Percentiles rank a stretch among this genome's conserved stretches.
phyloP scores from a whole-genome alignment of 2,113 vertebrate genomes.

The Ibidorhyncha struthersii region DNA sequence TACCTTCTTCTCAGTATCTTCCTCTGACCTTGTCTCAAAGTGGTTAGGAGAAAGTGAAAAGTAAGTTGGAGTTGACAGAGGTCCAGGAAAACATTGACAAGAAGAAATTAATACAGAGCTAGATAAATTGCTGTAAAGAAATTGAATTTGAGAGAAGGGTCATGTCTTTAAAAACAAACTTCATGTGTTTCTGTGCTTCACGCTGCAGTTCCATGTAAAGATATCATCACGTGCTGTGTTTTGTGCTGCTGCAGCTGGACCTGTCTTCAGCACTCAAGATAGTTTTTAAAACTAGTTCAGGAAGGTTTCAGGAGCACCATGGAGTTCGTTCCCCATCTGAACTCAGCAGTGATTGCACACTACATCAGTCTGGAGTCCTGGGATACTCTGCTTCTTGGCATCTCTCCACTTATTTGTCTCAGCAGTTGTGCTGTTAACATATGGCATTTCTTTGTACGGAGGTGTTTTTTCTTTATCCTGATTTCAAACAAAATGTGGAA shows the following conservation, averaged over 20 bases:
- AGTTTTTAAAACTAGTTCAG: background rate
- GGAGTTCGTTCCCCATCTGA: background rate
- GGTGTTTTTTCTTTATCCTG: background rate
- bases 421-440: background rate
- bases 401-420: background rate
- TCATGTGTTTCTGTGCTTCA: background rate
- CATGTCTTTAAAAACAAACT: background rate
- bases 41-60: conserved; percentile 99
- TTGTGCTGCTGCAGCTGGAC: background rate
- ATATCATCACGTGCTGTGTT: background rate
- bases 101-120: background rate
- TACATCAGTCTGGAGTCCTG: background rate
- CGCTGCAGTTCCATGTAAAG: background rate
- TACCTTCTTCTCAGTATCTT: conserved; percentile 96
- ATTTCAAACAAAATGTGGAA: background rate
- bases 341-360: background rate
- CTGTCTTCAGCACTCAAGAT: background rate
- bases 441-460: background rate
- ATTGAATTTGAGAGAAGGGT: background rate
- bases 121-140: background rate
- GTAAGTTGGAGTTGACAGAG: conserved; percentile 75
- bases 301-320: background rate
- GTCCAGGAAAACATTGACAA: background rate
- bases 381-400: background rate
- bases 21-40: conserved; percentile 96